phyloP scores from a whole-genome alignment of 2,797 vertebrate genomes.

The Lacerta viridis region DNA sequence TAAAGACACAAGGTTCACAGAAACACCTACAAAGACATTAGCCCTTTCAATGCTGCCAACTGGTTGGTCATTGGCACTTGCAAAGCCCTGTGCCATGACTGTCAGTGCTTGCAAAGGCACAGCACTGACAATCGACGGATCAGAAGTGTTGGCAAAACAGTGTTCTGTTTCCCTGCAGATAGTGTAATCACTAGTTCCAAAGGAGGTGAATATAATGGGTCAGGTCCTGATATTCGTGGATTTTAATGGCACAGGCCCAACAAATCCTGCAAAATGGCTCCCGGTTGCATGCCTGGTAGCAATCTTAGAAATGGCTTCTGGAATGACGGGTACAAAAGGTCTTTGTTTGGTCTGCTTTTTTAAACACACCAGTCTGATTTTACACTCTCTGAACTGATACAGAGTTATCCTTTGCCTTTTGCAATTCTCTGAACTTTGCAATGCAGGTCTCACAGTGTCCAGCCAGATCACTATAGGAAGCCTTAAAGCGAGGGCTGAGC shows the following conservation, averaged over 20 bases:
- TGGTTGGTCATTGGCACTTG: too few species aligned
- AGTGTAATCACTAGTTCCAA: not conserved
- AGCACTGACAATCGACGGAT: too few species aligned
- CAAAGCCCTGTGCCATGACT: too few species aligned
- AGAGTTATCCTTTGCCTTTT: not conserved
- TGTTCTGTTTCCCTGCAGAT: slow-evolving; percentile 8
- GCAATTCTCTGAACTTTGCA: not conserved
- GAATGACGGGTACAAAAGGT: not conserved
- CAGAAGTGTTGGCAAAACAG: too few species aligned
- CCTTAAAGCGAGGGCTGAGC: too few species aligned
- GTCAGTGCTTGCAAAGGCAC: too few species aligned
- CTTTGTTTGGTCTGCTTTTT: not conserved
- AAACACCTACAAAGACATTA: too few species aligned
- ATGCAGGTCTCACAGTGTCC: not conserved
- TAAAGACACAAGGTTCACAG: too few species aligned
- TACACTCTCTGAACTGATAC: not conserved
- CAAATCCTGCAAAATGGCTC: not conserved
- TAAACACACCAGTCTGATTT: not conserved
- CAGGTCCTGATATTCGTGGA: not conserved
- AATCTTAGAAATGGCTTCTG: not conserved
- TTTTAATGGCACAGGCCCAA: not conserved
- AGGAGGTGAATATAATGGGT: not conserved
- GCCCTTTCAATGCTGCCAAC: too few species aligned
- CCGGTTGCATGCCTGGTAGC: not conserved
- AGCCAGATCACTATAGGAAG: too few species aligned